Evolutionary conservation across 2,888 invertebrate species (phyloP).

Genomic region (Diaperis boleti): DNA sequence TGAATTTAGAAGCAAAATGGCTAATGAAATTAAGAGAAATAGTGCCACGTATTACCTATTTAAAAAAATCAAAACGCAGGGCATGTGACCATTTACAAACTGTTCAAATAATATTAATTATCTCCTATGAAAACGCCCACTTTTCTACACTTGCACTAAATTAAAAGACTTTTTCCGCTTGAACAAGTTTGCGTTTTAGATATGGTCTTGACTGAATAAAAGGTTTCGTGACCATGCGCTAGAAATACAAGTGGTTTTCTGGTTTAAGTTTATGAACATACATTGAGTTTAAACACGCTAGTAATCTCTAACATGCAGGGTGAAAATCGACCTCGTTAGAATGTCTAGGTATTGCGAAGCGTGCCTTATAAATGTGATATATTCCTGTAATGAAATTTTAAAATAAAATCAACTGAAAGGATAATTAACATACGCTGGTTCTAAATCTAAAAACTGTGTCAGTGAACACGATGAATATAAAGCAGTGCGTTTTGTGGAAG

Average conservation of each 20-base stretch:
- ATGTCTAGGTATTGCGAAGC: too few species aligned
- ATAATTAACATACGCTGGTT: too few species aligned
- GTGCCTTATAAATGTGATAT: too few species aligned
- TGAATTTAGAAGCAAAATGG: too few species aligned
- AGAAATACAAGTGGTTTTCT: conserved; percentile 1
- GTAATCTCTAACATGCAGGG: conserved; percentile 21
- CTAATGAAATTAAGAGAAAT: too few species aligned
- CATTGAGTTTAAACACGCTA: conserved; percentile 7
- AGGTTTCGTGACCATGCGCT: conserved; percentile 13
- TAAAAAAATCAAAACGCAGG: too few species aligned
- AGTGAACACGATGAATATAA: too few species aligned
- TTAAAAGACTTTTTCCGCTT: neutral
- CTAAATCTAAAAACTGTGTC: too few species aligned
- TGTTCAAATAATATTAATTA: neutral
- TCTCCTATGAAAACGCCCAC: neutral
- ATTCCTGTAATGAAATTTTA: too few species aligned
- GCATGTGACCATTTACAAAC: neutral
- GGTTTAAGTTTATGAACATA: neutral
- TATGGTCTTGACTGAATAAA: conserved; percentile 1
- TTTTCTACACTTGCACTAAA: neutral
- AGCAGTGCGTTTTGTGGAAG: too few species aligned
- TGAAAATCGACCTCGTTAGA: conserved; percentile 13
- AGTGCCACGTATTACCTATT: too few species aligned
- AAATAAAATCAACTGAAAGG: conserved; percentile 7
- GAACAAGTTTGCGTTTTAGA: neutral